Base-by-base conservation (phyloP, 1,140 invertebrate genomes). In the Pachyrhynchus sulphureomaculatus region DNA sequence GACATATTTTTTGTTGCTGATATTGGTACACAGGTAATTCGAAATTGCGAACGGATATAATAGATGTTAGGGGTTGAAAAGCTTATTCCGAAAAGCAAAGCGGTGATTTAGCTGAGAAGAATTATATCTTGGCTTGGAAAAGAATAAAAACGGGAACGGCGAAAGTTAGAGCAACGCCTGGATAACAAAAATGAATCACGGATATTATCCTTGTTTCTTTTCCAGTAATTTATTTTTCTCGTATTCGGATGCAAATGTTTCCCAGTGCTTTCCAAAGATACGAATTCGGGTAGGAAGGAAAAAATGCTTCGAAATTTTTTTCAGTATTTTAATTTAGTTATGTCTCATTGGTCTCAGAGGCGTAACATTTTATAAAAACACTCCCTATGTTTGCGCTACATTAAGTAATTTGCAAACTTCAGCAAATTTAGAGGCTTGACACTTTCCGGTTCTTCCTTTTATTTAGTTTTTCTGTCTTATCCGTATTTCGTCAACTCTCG, bases 161-260 rank as follows among this genome's bases (percentile, higher is more conserved):
- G 39, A 55, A 55, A 55, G 52, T 55, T 55, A 42, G 29, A 23
- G 52, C 39, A 29, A 42, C 21, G 52, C 24, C 36, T 55, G 52
- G 39, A 42, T 55, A 55, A 55, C 52, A 55, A 55, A 55, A 42
- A 55, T 55, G 52, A 55, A 55, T 42, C 52, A 42, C 52, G 39
- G 23, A 24, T 23, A 62, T 62, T 48, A 62, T 56, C 29, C 52
- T 44, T 62, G 59, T 45, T 62, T 62, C 59, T 51, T 62, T 44
- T 45, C 13, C 48, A 20, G 48, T 53, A 61, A 41, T 53, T 54
- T 62, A 53, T 54, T 54, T 62, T 62, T 54, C 59, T 62, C 33
- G 21, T 54, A 39, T 61, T 53, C 58, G 36, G 49, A 53, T 45
- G 48, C 41, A 61, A 53, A 53, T 61, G 23, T 53, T 54, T 54